Evolutionary conservation across 2,797 vertebrate genomes (phyloP), one percentile per base, ranked within the genome.

Genomic region (Leptodactylus fallax): DNA sequence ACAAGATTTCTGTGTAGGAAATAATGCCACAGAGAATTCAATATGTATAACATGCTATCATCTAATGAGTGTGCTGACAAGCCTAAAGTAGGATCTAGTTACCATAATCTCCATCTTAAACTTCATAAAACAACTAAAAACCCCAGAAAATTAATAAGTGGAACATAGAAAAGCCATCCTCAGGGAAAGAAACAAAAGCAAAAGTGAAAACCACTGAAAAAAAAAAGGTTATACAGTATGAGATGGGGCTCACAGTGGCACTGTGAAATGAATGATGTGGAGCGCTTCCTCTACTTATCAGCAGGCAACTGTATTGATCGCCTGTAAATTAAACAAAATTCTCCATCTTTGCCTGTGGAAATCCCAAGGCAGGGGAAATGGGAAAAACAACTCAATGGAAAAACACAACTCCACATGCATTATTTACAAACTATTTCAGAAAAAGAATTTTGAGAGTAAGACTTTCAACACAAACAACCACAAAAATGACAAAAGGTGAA

Each of bases 21-120:
- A 72, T 12, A 36, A 12, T 25, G 49, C 16, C 14, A 55, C 8
- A 6, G 51, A 19, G 69, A 71, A 53, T 53, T 67, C 47, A 36
- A 67, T 25, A 69, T 7, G 23, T 65, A 78, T 27, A 23, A 51
- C 45, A 47, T 58, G 55, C 55, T 56, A 11, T 53, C 7, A 53
- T 60, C 45, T 61, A 85, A 63, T 45, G 58, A 65, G 19, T 51
- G 47, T 78, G 17, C 17, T 72, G 36, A 79, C 58, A 53, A 49
- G 47, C 47, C 49, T 83, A 51, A 78, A 47, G 56, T 25, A 65
- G 49, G 72, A 79, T 79, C 23, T 86, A 55, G 58, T 58, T 86
- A 10, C n/a, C 65, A 78, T 67, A 67, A n/a, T 49, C 60, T 23
- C 63, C 8, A 47, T 14, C 11, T 78, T 4, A 7, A 58, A 7